Evolutionary conservation across 2,797 vertebrate species (phyloP), one percentile per base, ranked within the genome.

Genomic region (Craterocephalus amniculus): DNA sequence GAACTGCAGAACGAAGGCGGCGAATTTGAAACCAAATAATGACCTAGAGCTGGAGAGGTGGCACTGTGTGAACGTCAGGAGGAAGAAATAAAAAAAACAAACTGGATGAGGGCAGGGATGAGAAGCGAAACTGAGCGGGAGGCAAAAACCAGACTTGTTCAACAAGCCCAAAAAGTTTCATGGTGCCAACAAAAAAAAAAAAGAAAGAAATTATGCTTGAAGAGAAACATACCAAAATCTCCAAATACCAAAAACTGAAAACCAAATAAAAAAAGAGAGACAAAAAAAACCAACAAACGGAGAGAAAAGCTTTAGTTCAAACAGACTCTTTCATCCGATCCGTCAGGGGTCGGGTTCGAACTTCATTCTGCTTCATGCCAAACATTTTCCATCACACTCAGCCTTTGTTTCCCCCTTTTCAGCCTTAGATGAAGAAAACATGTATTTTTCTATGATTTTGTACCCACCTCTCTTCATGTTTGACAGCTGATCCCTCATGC

Each of bases 291-390:
- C 60, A 81, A 86, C 74, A 90, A 92, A 93, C 83, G 93, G 93
- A 95, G 91, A 93, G 94, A 95, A 94, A 95, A 97, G 96, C 96
- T 96, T 96, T 96, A 96, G 93, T 89, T 95, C 91, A 94, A 94
- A 87, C 91, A 95, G 93, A 94, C 94, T 93, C 94, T 89, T 85
- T 85, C 91, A 52, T 89, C n/a, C 85, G 92, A 91, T 86, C 88
- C 24, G 70, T 80, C 85, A 83, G 52, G 85, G 93, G 88, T 90
- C 91, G 70, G 81, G 63, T 81, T 79, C 85, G 69, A 68, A 60
- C 78, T 68, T 73, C 84, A 80, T 75, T 7, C 72, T n/a, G 18
- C 68, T 1, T 78, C 85, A 81, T 2, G 16, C 31, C 80, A 81
- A 80, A 83, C 83, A 90, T 84, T 60, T 38, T n/a, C 88, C 6